Evolutionary conservation across 2,113 vertebrate genomes (phyloP).

Genomic region (Neogale vison): DNA sequence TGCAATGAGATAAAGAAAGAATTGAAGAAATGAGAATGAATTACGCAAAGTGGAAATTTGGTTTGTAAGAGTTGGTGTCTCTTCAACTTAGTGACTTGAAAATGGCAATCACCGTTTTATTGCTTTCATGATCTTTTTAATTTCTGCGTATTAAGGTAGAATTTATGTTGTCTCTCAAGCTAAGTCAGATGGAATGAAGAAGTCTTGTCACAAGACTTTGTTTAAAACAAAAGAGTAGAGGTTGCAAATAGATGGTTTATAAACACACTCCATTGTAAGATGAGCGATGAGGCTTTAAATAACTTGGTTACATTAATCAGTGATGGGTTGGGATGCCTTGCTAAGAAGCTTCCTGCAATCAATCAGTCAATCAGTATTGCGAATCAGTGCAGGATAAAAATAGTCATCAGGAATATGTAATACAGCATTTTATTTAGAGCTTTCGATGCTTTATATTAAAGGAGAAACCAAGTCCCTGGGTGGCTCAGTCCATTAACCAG

Average conservation of each 20-base stretch:
- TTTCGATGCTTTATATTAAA: background rate
- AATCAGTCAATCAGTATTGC: background rate
- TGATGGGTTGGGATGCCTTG: background rate
- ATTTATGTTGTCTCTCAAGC: background rate
- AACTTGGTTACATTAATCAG: background rate
- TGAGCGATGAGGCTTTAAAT: background rate
- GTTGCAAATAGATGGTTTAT: background rate
- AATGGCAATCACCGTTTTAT: background rate
- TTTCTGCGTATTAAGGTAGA: background rate
- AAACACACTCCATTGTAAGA: background rate
- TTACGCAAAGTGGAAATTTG: background rate
- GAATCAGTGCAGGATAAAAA: background rate
- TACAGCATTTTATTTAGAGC: background rate
- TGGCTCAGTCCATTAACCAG: too few species aligned
- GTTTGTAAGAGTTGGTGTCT: background rate
- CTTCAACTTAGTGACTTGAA: background rate
- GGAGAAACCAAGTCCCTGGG: background rate
- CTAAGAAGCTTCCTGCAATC: background rate
- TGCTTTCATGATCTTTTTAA: background rate
- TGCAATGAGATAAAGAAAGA: background rate
- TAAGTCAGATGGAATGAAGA: background rate
- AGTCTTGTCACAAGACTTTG: background rate
- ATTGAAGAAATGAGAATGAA: background rate
- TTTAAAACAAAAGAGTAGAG: background rate
- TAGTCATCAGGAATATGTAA: background rate